These are phyloP conservation scores for Scolanthus callimorphus DNA, from an alignment of 92 coral and sea anemone genomes.

Conservation along the genomic window DNA sequence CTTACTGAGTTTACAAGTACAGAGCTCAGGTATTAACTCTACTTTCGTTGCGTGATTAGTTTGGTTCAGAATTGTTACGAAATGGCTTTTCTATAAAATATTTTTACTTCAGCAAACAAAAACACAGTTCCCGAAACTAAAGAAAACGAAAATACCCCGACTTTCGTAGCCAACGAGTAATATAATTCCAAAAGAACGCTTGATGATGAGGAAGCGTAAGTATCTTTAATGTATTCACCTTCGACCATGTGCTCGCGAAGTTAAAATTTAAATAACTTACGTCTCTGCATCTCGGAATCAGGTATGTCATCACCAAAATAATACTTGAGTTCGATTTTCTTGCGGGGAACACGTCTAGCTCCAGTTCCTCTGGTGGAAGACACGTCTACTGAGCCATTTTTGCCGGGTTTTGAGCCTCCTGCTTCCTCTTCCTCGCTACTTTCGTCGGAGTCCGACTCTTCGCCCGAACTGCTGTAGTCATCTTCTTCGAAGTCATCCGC, in stretches of 20 bases:
- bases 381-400: slow-evolving; percentile 5
- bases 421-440: slow-evolving; percentile 80
- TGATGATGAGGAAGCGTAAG: background rate
- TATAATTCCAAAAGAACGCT: no score
- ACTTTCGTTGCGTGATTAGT: no score
- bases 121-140: no score
- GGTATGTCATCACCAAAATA: slow-evolving; percentile 98
- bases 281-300: slow-evolving; percentile 83
- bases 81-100: no score
- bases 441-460: slow-evolving; percentile 57
- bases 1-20: no score
- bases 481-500: slow-evolving; percentile 89
- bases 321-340: slow-evolving; percentile 90
- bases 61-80: no score
- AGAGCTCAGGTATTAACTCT: no score
- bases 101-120: no score
- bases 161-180: no score
- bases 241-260: slow-evolving; percentile 73
- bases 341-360: slow-evolving; percentile 75
- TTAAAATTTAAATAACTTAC: slow-evolving; percentile 59
- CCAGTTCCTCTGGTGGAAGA: slow-evolving; percentile 59
- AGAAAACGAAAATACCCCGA: no score
- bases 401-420: slow-evolving; percentile 21
- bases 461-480: slow-evolving; percentile 42
- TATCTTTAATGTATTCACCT: slow-evolving; percentile 52